Conservation (phyloP, 2,888 invertebrate species). For the Mylabris sibirica region DNA sequence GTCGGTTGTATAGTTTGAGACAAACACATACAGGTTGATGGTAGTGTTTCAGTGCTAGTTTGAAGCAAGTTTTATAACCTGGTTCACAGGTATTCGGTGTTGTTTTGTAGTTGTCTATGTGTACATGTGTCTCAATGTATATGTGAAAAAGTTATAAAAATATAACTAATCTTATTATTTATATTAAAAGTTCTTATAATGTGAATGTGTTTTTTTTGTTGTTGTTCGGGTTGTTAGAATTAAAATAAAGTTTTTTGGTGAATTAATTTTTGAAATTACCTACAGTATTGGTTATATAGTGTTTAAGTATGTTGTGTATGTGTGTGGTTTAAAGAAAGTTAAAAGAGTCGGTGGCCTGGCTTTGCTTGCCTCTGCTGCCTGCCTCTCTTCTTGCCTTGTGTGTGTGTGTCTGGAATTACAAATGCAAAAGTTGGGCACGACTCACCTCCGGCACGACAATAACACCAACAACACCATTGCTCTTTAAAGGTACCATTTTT, state of each 20-base stretch:
- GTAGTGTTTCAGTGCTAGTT: conserved; percentile 33
- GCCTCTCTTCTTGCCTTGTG: conserved; percentile 3
- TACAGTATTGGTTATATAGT: background rate
- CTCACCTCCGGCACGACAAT: conserved; percentile 40
- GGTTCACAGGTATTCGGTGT: background rate
- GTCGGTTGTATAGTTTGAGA: background rate
- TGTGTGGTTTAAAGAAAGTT: conserved; percentile 11
- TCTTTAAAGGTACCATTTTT: conserved; percentile 40
- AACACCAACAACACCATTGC: conserved; percentile 27
- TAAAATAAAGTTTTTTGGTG: conserved; percentile 13
- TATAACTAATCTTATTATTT: background rate
- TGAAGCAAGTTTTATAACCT: conserved; percentile 23
- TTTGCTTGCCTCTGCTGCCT: conserved; percentile 5
- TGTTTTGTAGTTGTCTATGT: background rate
- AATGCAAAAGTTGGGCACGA: conserved; percentile 49
- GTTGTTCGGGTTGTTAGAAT: conserved; percentile 11
- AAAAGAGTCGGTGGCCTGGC: conserved; percentile 24
- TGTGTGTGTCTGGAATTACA: conserved; percentile 34
- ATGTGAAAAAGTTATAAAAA: background rate
- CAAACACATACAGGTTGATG: conserved; percentile 26
- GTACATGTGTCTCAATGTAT: background rate
- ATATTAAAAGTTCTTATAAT: background rate
- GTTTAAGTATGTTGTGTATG: background rate
- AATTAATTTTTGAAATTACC: background rate
- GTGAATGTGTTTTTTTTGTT: conserved; percentile 16